Evolutionary conservation across 2,113 vertebrate genomes (phyloP).

Genomic region (Callospermophilus lateralis): DNA sequence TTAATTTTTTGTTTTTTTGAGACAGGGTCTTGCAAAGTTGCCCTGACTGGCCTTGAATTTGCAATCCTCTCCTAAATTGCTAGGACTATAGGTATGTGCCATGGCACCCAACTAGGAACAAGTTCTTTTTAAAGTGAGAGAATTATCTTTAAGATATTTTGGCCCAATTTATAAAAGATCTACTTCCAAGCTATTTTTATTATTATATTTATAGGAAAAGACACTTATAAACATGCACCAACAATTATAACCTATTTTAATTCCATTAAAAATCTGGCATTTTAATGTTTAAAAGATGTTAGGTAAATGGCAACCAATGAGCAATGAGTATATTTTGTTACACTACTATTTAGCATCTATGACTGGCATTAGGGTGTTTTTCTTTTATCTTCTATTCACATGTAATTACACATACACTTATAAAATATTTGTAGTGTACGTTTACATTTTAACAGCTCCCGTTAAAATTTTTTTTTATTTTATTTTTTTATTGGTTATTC

Average conservation of each 20-base stretch:
- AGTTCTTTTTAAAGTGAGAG: neutral
- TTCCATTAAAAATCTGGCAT: neutral
- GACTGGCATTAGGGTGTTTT: neutral
- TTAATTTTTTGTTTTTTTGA: too few relatives aligned
- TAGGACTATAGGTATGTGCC: too few relatives aligned
- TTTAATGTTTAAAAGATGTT: conserved; percentile 15
- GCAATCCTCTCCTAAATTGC: too few relatives aligned
- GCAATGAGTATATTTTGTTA: neutral
- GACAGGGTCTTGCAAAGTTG: too few relatives aligned
- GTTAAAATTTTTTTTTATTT: conserved; percentile 21
- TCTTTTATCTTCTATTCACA: neutral
- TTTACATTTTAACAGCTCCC: neutral
- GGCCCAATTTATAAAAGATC: neutral
- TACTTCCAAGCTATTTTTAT: neutral
- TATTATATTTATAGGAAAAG: conserved; percentile 17
- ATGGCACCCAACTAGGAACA: too few relatives aligned
- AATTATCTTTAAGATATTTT: neutral
- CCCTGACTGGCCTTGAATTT: too few relatives aligned
- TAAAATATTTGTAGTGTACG: neutral
- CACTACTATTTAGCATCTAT: neutral
- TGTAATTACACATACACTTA: neutral
- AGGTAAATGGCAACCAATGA: neutral
- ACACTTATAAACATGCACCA: neutral
- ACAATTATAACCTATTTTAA: conserved; percentile 5
- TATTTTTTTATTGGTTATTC: too few relatives aligned